Conservation (phyloP, 2,888 invertebrate species). For the Lasioglossum morio region DNA sequence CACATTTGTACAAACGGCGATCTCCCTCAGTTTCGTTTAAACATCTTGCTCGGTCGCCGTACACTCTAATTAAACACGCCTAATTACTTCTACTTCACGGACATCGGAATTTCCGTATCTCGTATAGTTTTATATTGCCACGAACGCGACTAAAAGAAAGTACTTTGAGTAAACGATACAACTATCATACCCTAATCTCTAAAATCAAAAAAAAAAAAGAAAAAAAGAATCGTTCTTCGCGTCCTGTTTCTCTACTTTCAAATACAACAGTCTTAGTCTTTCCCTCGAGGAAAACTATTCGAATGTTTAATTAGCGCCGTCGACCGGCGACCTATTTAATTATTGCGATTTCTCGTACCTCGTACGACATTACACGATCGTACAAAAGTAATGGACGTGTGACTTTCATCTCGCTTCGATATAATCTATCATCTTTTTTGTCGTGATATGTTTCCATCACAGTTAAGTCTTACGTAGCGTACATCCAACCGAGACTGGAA, state of each 20-base stretch:
- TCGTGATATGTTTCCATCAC: conserved; percentile 72
- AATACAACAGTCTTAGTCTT: conserved; percentile 12
- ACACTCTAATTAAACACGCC: background rate
- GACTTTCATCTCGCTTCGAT: background rate
- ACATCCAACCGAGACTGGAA: background rate
- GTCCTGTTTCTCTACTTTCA: background rate
- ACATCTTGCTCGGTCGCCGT: background rate
- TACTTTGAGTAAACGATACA: conserved; percentile 11
- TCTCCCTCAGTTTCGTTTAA: background rate
- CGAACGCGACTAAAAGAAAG: conserved; percentile 37
- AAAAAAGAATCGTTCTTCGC: background rate
- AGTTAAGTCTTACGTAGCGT: conserved; percentile 44
- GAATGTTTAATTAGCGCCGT: conserved; percentile 27
- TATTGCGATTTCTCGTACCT: conserved; percentile 49
- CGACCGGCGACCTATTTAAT: conserved; percentile 23
- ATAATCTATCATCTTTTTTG: background rate
- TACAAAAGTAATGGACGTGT: conserved; percentile 46
- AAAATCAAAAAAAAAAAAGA: too few species aligned
- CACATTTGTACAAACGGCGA: conserved; percentile 43
- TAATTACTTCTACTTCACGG: background rate
- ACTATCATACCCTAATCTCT: conserved; percentile 1
- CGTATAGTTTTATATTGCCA: conserved; percentile 45
- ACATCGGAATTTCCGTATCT: conserved; percentile 23
- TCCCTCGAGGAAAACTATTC: conserved; percentile 7
- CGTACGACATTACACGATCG: conserved; percentile 46